These are phyloP conservation scores for Caenorhabditis becei DNA, from an alignment of 2,888 invertebrate species.

Conservation along the genomic window DNA sequence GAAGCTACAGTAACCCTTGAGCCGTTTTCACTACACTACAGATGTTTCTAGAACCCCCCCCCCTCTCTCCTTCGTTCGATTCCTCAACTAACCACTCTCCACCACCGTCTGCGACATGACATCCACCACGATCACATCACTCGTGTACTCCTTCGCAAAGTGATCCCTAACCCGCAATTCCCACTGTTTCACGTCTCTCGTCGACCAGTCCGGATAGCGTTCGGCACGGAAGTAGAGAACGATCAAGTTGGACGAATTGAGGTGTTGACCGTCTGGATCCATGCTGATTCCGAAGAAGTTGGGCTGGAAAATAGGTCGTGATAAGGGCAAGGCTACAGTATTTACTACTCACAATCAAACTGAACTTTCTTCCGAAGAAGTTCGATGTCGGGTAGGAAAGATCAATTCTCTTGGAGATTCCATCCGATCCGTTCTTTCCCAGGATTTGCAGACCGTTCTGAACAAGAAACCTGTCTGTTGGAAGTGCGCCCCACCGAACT, in stretches of 20 bases:
- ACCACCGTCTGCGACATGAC: constrained; percentile 66
- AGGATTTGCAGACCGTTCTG: constrained; percentile 75
- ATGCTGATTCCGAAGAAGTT: constrained; percentile 58
- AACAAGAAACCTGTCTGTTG: constrained; percentile 20
- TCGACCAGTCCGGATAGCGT: constrained; percentile 68
- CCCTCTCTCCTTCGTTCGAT: not conserved
- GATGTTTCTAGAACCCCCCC: not conserved
- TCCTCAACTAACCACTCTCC: constrained; percentile 56
- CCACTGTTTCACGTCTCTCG: constrained; percentile 67
- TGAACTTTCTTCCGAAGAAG: constrained; percentile 62
- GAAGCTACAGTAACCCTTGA: too few species aligned
- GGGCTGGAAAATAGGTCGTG: constrained; percentile 26
- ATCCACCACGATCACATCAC: constrained; percentile 58
- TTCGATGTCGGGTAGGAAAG: constrained; percentile 63
- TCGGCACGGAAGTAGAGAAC: constrained; percentile 74
- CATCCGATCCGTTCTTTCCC: constrained; percentile 46
- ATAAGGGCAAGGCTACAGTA: not conserved
- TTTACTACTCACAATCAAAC: constrained; percentile 57
- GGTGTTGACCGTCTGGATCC: constrained; percentile 43
- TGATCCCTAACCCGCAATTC: constrained; percentile 68
- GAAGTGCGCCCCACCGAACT: not conserved
- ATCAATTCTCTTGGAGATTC: constrained; percentile 59
- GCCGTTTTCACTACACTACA: too few species aligned
- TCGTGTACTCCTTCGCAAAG: constrained; percentile 58
- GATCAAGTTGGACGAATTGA: constrained; percentile 59